Conservation (phyloP, 2,113 vertebrate species). For the Cygnus atratus region DNA sequence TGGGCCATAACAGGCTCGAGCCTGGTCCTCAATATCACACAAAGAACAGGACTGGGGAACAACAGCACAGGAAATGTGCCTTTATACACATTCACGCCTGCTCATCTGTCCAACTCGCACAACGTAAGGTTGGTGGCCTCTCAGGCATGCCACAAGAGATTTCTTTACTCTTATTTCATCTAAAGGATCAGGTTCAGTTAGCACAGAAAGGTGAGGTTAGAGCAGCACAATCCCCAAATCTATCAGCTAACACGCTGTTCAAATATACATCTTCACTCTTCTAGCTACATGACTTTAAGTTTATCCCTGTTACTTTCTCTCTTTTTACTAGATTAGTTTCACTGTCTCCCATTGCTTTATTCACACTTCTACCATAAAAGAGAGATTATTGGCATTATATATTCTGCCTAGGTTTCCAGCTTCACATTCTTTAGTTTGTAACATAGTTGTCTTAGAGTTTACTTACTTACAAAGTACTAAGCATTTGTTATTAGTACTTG, state of each 20-base stretch:
- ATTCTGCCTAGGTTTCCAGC: not conserved
- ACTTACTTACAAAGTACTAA: not conserved
- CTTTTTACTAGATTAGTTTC: not conserved
- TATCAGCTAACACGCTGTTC: not conserved
- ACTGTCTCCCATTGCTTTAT: not conserved
- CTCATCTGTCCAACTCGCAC: not conserved
- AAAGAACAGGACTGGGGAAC: not conserved
- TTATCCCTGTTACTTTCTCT: not conserved
- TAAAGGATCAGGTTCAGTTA: not conserved
- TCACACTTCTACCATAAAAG: not conserved
- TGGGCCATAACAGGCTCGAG: not conserved
- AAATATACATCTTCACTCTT: not conserved
- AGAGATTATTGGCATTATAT: not conserved
- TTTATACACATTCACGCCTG: fast-evolving
- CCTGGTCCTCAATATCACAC: not conserved
- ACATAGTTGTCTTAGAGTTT: not conserved
- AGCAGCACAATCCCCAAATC: not conserved
- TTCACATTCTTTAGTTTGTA: not conserved
- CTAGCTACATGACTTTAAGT: not conserved
- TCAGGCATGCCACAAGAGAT: not conserved
- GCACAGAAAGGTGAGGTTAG: not conserved
- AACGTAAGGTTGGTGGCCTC: not conserved
- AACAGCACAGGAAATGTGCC: not conserved
- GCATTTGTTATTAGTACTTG: not conserved
- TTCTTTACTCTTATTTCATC: not conserved